Percentiles rank a stretch among this genome's conserved stretches.
Evolutionary conservation across 2,113 vertebrate species (phyloP).

Genomic region (Rana temporaria): DNA sequence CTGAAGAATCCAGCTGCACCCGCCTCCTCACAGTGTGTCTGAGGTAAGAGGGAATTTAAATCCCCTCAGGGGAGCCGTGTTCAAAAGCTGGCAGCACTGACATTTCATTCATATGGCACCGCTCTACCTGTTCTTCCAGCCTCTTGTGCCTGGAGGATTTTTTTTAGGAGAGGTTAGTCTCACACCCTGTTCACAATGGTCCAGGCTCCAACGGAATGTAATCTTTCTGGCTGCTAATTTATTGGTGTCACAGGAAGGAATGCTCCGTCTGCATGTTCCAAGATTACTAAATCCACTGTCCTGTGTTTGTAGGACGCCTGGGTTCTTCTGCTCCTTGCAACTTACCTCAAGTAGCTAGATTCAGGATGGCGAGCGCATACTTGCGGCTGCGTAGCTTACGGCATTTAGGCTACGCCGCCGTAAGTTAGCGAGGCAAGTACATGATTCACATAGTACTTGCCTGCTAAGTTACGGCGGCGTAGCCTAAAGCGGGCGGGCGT

Average conservation of each 20-base stretch:
- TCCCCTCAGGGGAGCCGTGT: constrained; percentile 35
- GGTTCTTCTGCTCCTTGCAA: not conserved
- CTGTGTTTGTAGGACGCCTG: constrained; percentile 9
- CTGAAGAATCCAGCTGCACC: not conserved
- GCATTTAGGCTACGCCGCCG: no score
- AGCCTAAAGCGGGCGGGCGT: no score
- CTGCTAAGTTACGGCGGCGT: no score
- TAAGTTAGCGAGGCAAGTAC: no score
- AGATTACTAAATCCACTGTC: constrained; percentile 17
- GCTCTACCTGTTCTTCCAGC: constrained; percentile 56
- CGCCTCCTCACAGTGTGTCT: not conserved
- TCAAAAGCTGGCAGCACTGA: constrained; percentile 33
- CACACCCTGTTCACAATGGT: constrained; percentile 32
- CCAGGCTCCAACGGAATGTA: constrained; percentile 52
- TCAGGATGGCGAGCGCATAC: no score
- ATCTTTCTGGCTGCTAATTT: constrained; percentile 45
- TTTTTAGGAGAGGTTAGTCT: constrained; percentile 40
- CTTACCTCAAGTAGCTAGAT: no score
- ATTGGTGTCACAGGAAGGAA: constrained; percentile 45
- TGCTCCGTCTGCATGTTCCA: constrained; percentile 21
- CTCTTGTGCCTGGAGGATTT: constrained; percentile 52
- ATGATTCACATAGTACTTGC: no score
- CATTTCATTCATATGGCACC: constrained; percentile 27
- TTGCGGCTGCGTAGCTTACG: no score
- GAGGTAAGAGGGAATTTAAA: constrained; percentile 23